Evolutionary conservation across 2,888 invertebrate genomes (phyloP).

Genomic region (Stenichneumon culpator): DNA sequence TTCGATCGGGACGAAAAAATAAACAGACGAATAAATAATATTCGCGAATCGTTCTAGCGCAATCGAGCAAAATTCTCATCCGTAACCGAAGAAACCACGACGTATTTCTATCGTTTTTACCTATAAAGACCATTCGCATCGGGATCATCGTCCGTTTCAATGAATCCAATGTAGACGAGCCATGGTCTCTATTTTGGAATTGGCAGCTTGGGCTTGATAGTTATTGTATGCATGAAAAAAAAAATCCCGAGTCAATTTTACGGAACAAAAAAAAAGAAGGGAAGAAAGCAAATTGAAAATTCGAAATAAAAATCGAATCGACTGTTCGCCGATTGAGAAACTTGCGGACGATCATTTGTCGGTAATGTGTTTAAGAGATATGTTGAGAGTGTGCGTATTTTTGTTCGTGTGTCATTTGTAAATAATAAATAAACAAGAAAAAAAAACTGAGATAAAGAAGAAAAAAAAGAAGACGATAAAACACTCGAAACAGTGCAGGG

Average conservation of each 20-base stretch:
- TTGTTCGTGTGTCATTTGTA: slow-evolving; percentile 70
- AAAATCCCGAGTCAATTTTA: slow-evolving; percentile 58
- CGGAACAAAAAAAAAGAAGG: slow-evolving; percentile 27
- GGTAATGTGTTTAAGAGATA: slow-evolving; percentile 58
- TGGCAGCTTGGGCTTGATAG: slow-evolving; percentile 66
- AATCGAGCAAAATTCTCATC: slow-evolving; percentile 56
- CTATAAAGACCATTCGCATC: slow-evolving; percentile 43
- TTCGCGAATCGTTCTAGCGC: slow-evolving; percentile 45
- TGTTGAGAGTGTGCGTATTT: slow-evolving; percentile 65
- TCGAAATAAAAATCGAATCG: slow-evolving; percentile 2
- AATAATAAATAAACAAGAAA: slow-evolving; percentile 64
- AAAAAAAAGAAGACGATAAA: slow-evolving; percentile 42
- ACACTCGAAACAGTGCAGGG: slow-evolving; percentile 30
- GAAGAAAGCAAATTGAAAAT: slow-evolving; percentile 21
- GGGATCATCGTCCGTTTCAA: slow-evolving; percentile 22
- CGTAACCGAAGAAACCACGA: slow-evolving; percentile 44
- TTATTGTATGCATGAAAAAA: slow-evolving; percentile 51
- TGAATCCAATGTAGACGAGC: slow-evolving; percentile 36
- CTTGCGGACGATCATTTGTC: slow-evolving; percentile 45
- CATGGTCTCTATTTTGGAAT: slow-evolving; percentile 59
- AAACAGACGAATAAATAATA: background rate
- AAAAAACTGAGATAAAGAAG: slow-evolving; percentile 37
- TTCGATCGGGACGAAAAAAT: background rate
- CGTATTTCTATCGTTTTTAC: slow-evolving; percentile 61
- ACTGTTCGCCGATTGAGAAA: slow-evolving; percentile 48